Evolutionary conservation across 2,888 invertebrate species (phyloP).

Genomic region (Cerastis leucographa): DNA sequence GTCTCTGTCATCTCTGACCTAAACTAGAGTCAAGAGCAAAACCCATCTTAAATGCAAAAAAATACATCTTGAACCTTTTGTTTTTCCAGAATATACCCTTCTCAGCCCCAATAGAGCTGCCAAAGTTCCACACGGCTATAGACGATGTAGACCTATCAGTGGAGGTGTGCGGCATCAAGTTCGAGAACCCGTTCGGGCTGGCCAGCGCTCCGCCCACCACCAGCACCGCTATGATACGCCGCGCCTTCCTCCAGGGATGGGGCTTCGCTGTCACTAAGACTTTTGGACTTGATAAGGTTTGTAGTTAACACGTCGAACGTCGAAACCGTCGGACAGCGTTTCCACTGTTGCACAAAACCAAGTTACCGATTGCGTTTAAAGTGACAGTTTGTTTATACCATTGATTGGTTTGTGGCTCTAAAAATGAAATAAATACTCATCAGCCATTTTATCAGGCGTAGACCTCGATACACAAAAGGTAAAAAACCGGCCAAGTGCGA

Average conservation of each 20-base stretch:
- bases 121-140: constrained; percentile 97
- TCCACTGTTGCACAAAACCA: no score
- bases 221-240: constrained; percentile 97
- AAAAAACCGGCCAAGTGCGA: no score
- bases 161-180: constrained; percentile 97
- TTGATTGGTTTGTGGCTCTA: no score
- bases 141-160: constrained; percentile 98
- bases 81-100: constrained; percentile 90
- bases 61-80: background rate
- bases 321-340: no score
- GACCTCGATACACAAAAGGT: background rate
- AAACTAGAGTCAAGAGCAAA: no score
- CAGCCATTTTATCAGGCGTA: background rate
- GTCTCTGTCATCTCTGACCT: no score
- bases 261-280: constrained; percentile 99
- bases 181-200: constrained; percentile 99
- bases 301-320: no score
- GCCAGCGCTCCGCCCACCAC: constrained; percentile 99
- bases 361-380: no score
- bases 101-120: constrained; percentile 93
- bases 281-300: constrained; percentile 97
- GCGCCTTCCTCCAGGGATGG: constrained; percentile 99
- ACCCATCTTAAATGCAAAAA: no score
- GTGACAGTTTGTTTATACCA: background rate
- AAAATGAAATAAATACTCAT: background rate